Base-by-base conservation (phyloP, 2,888 invertebrate species). In the Dicyrtoma fusca region DNA sequence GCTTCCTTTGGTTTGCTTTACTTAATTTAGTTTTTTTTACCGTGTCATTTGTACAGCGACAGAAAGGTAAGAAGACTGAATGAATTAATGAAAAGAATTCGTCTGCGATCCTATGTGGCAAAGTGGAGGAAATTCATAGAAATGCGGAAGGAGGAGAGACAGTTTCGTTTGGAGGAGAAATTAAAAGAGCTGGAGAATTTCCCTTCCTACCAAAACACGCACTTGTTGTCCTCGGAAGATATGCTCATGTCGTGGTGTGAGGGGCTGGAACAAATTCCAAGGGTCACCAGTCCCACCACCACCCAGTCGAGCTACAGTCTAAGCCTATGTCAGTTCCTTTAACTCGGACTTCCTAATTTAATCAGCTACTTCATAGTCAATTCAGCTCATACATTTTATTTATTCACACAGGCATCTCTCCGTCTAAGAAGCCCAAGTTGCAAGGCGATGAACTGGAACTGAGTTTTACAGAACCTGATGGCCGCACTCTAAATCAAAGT, bases 131-230 rank as follows among this genome's bases (percentile, higher is more conserved):
- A 11, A 11, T 25, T 19, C 14, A 34, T 26, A 3, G 59, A 34
- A 26, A 59, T 14, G 34, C n/a, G 14, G 34, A 59, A 59, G 34
- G 17, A 14, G 14, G 26, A 71, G 55, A 34, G 64, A n/a, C 26
- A 51, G 25, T 14, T 42, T 44, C 23, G 14, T 6, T 14, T 14
- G n/a, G 63, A 62, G 23, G 34, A 23, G 14, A 71, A 64, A 42
- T 19, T 51, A 14, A 34, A 23, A 19, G 71, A 71, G 62, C 17
- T 70, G 21, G 70, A 70, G 42, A 71, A 71, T 44, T 71, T 71
- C 42, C 63, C 71, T 14, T 51, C 71, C 4, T 71, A 71, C 49
- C 71, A 71, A 55, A 71, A 71, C 34, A 71, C 71, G 4, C 10
- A 14, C 14, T 34, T 71, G 42, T 21, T 45, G 13, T 71, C 71